Percentiles rank a stretch among this genome's conserved stretches.
Evolutionary conservation across 2,113 vertebrate genomes (phyloP).

Genomic region (Telmatochromis sp.): DNA sequence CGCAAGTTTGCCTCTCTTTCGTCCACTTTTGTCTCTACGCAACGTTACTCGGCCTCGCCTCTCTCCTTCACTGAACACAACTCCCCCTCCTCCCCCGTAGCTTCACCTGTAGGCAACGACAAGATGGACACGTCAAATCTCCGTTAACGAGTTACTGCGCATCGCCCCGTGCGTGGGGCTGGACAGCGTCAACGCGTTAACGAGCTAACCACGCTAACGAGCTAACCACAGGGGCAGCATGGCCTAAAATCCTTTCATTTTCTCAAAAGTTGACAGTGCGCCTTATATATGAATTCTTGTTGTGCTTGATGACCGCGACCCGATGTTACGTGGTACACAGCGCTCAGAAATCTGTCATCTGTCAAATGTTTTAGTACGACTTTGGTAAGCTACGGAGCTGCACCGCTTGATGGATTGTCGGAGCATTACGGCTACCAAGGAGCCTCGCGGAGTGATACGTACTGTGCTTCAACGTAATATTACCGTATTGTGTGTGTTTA

Average conservation of each 20-base stretch:
- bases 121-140: neutral
- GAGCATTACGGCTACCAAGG: too few species aligned
- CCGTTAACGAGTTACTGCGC: accelerated
- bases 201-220: neutral
- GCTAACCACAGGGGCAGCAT: too few species aligned
- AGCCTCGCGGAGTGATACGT: too few species aligned
- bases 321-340: accelerated
- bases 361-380: too few species aligned
- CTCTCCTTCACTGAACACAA: neutral
- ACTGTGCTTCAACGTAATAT: neutral
- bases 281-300: neutral
- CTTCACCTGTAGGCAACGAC: accelerated
- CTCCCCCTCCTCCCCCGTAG: accelerated
- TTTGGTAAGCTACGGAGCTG: too few species aligned
- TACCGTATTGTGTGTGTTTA: neutral
- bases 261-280: accelerated
- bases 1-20: neutral
- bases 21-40: neutral
- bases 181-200: accelerated
- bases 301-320: neutral
- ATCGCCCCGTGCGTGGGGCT: accelerated
- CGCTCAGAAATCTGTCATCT: too few species aligned
- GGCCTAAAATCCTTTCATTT: neutral
- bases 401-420: accelerated
- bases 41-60: accelerated